Conservation (phyloP, 2,797 vertebrate species). For the Lutjanus argentimaculatus region DNA sequence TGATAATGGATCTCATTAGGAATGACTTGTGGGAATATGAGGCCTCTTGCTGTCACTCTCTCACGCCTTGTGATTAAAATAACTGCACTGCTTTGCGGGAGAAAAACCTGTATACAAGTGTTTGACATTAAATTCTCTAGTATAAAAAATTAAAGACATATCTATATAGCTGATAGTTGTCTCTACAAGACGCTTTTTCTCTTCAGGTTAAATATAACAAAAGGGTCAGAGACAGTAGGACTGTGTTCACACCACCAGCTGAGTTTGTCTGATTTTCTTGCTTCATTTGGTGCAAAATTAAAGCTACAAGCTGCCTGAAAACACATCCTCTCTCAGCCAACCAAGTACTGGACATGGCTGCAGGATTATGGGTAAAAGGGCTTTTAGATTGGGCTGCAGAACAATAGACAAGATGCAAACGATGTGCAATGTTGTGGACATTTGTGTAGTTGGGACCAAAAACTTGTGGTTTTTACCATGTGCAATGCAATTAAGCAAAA, state of each 20-base stretch:
- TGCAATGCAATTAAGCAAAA: not conserved
- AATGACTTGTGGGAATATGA: slow-evolving; percentile 50
- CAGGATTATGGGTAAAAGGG: not conserved
- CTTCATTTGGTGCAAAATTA: too few relatives aligned
- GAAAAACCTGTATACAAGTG: slow-evolving; percentile 52
- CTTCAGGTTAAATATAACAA: slow-evolving; percentile 48
- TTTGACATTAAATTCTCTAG: slow-evolving; percentile 62
- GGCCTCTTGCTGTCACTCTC: slow-evolving; percentile 22
- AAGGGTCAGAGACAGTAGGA: slow-evolving; percentile 10
- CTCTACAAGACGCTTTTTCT: slow-evolving; percentile 23
- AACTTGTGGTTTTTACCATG: not conserved
- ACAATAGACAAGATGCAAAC: not conserved
- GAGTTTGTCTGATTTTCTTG: not conserved
- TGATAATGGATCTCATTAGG: slow-evolving; percentile 63
- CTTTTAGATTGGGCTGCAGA: not conserved
- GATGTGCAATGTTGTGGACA: not conserved
- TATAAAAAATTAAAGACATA: slow-evolving; percentile 66
- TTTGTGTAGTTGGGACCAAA: not conserved
- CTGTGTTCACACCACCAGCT: slow-evolving; percentile 28
- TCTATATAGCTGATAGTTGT: slow-evolving; percentile 45
- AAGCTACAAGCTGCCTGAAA: not conserved
- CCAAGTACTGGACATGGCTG: not conserved
- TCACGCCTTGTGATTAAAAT: slow-evolving; percentile 46
- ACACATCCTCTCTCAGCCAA: too few relatives aligned
- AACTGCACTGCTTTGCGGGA: slow-evolving; percentile 46